These are phyloP conservation scores for Agonopterix heracliana DNA, from an alignment of 2,888 invertebrate species.

Conservation along the genomic window DNA sequence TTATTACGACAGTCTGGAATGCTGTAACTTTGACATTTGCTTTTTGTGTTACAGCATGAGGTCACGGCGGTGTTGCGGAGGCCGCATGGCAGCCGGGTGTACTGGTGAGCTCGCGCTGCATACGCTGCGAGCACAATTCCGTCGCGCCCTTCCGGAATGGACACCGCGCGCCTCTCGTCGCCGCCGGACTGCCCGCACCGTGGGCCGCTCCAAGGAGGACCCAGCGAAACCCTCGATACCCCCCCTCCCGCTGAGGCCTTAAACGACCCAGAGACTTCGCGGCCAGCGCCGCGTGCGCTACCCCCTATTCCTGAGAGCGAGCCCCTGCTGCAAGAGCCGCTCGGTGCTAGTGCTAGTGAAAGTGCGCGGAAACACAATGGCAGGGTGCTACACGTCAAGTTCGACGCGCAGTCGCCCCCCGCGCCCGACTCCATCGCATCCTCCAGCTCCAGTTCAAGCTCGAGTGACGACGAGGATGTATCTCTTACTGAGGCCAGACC, in stretches of 20 bases:
- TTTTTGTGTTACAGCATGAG: constrained; percentile 53
- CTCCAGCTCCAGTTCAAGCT: constrained; percentile 70
- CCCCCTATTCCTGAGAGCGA: constrained; percentile 61
- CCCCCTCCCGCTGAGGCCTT: constrained; percentile 44
- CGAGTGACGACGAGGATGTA: constrained; percentile 78
- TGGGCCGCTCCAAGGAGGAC: constrained; percentile 67
- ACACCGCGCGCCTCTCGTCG: constrained; percentile 61
- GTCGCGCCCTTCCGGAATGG: constrained; percentile 63
- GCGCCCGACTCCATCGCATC: constrained; percentile 52
- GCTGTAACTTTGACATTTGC: too few relatives aligned
- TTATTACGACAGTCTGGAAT: too few relatives aligned
- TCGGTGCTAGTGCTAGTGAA: constrained; percentile 27
- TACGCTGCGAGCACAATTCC: constrained; percentile 55
- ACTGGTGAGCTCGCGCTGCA: constrained; percentile 61
- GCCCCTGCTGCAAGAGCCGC: constrained; percentile 47
- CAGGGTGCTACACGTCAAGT: constrained; percentile 75
- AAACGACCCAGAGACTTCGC: constrained; percentile 53
- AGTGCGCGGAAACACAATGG: constrained; percentile 43
- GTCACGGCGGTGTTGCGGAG: constrained; percentile 66
- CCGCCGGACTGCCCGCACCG: constrained; percentile 52
- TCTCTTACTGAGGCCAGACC: constrained; percentile 81
- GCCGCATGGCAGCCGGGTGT: constrained; percentile 71
- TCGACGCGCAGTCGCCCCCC: constrained; percentile 68
- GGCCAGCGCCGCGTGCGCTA: constrained; percentile 53
- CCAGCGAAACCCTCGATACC: constrained; percentile 54